Base-by-base conservation (phyloP, 2,888 invertebrate genomes). In the Acheta domesticus region DNA sequence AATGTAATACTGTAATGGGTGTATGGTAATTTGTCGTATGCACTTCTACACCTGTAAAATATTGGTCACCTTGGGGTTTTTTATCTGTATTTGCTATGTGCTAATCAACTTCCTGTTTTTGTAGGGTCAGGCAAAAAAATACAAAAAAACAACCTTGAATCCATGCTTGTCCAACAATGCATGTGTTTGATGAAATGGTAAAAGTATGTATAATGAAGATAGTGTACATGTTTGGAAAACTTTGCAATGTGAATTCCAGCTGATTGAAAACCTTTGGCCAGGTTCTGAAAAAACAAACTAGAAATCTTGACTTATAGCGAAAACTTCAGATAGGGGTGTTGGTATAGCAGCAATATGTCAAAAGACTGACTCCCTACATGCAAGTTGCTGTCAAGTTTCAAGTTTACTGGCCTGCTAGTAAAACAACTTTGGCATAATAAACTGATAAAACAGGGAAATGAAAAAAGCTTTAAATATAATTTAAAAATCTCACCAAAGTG, bases 101-200 rank as follows among this genome's bases (percentile, higher is more conserved):
- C 81, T 81, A 76, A 73, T 78, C 48, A 74, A 80, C 80, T 78
- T 80, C 80, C 80, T 80, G 78, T 78, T 80, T 80, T 78, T 77
- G 81, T 81, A 81, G 81, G 81, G 80, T 81, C 81, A 80, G 81
- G 82, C 79, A 36, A 16, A 76, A 76, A 62, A 62, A 62, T 62
- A 62, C 62, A 62, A 62, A 62, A 62, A 62, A 62, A 62, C 81
- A 81, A 81, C 81, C 81, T 80, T 80, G 81, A 82, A 80, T 81
- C 81, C 82, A 82, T 82, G 82, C 82, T 82, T 82, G 82, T 82
- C 82, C 81, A 82, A 81, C 81, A 81, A 82, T 82, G 82, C 82
- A 82, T 82, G 82, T 82, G 82, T 82, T 82, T 82, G 81, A 36
- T 36, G 36, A 82, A 82, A 81, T 80, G 79, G 79, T 76, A 80